Conservation (phyloP, 2,797 vertebrate genomes). For the Cephalopachus bancanus region DNA sequence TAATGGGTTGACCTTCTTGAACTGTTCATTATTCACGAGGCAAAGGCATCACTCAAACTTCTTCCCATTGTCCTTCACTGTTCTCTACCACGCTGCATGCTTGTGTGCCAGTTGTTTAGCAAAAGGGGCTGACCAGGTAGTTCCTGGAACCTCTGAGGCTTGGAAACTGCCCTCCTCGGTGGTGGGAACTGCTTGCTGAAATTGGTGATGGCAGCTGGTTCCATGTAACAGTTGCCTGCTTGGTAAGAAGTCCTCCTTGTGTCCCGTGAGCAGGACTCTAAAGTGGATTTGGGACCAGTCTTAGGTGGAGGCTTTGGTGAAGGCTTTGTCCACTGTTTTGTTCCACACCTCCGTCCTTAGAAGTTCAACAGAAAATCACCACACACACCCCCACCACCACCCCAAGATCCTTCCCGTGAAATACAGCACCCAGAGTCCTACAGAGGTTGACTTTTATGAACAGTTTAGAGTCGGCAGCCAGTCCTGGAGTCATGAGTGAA, state of each 20-base stretch:
- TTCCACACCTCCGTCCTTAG: not conserved
- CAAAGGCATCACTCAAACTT: constrained; percentile 96
- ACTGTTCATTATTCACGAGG: constrained; percentile 97
- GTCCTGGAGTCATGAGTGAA: not conserved
- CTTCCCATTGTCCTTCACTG: constrained; percentile 89
- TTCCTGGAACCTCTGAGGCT: constrained; percentile 85
- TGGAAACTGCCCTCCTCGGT: constrained; percentile 50
- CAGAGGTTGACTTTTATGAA: not conserved
- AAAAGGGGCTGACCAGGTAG: constrained; percentile 90
- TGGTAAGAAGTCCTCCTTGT: not conserved
- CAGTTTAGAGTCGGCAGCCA: not conserved
- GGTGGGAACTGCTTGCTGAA: constrained; percentile 20
- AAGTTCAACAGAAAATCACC: constrained; percentile 45
- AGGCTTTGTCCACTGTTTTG: constrained; percentile 29
- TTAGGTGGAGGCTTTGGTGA: constrained; percentile 68
- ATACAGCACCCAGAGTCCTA: not conserved
- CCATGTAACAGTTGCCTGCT: constrained; percentile 7
- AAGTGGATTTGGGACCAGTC: not conserved
- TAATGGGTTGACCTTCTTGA: constrained; percentile 98
- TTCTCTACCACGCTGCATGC: constrained; percentile 83
- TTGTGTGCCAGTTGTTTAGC: constrained; percentile 84
- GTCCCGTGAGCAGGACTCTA: not conserved
- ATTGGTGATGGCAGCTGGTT: constrained; percentile 13
- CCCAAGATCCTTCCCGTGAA: constrained; percentile 19
- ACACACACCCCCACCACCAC: too few species aligned